A percentile compares a stretch with the other conserved stretches of the same genome.
These are phyloP conservation scores for Alitta virens DNA, from an alignment of 2,888 invertebrate genomes.

Conservation along the genomic window DNA sequence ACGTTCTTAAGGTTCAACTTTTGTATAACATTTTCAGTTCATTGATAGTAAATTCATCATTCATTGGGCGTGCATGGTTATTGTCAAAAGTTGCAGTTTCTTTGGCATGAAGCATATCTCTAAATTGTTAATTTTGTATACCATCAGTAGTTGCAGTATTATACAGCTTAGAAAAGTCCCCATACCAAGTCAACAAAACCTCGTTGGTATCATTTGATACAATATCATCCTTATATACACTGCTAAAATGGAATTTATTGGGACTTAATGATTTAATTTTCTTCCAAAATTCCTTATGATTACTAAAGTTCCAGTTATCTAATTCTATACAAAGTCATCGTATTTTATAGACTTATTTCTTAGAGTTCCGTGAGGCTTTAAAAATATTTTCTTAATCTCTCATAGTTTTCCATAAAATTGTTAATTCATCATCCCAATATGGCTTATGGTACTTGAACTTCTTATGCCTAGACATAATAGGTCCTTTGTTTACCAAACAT, in stretches of 20 bases:
- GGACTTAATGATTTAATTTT: neutral
- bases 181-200: too few relatives aligned
- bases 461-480: neutral
- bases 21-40: too few relatives aligned
- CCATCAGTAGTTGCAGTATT: too few relatives aligned
- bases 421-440: neutral
- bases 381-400: neutral
- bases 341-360: neutral
- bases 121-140: too few relatives aligned
- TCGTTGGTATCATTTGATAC: too few relatives aligned
- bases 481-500: neutral
- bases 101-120: too few relatives aligned
- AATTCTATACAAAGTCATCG: neutral
- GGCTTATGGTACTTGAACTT: neutral
- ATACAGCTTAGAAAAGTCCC: too few relatives aligned
- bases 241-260: neutral
- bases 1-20: too few relatives aligned
- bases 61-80: too few relatives aligned
- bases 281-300: neutral
- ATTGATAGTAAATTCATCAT: too few relatives aligned
- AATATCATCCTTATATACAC: neutral
- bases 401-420: neutral
- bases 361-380: neutral
- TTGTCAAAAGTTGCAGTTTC: too few relatives aligned
- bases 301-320: neutral